Percentiles rank a stretch among this genome's conserved stretches.
Conservation (phyloP, 2,113 vertebrate genomes). For the Argyrosomus japonicus region DNA sequence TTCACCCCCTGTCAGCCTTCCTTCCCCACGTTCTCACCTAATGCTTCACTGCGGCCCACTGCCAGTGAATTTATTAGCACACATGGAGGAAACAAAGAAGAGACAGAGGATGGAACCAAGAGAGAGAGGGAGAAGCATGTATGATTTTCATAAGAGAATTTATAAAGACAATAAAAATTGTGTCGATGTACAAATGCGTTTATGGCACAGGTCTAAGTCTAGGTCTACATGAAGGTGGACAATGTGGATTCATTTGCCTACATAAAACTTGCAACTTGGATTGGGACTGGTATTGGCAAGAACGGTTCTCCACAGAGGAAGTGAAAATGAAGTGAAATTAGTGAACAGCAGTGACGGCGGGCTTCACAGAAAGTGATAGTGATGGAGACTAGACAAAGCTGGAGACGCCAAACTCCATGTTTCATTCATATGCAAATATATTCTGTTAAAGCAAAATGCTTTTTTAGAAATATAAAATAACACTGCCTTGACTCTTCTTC, state of each 20-base stretch:
- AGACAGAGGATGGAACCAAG: not conserved
- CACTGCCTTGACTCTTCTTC: no score
- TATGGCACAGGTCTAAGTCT: not conserved
- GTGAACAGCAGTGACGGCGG: not conserved
- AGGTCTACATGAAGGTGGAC: not conserved
- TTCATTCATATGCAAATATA: not conserved
- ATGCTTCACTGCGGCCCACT: slow-evolving; percentile 30
- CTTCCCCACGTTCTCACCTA: slow-evolving; percentile 53
- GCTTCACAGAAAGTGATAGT: not conserved
- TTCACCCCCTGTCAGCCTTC: slow-evolving; percentile 47
- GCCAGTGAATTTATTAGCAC: slow-evolving; percentile 46
- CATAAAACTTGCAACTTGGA: not conserved
- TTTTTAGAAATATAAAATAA: not conserved
- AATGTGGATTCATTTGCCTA: not conserved
- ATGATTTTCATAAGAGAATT: not conserved
- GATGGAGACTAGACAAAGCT: not conserved
- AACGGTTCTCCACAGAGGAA: not conserved
- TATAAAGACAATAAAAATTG: not conserved
- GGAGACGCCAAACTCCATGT: not conserved
- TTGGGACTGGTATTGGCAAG: not conserved
- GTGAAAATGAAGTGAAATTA: slow-evolving; percentile 19
- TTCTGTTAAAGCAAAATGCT: not conserved
- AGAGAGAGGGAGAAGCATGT: not conserved
- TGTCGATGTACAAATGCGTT: not conserved
- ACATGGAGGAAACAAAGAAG: not conserved